A percentile compares a stretch with the other conserved stretches of the same genome.
These are phyloP conservation scores for Otus sunia DNA, from an alignment of 2,113 vertebrate genomes.

Conservation along the genomic window DNA sequence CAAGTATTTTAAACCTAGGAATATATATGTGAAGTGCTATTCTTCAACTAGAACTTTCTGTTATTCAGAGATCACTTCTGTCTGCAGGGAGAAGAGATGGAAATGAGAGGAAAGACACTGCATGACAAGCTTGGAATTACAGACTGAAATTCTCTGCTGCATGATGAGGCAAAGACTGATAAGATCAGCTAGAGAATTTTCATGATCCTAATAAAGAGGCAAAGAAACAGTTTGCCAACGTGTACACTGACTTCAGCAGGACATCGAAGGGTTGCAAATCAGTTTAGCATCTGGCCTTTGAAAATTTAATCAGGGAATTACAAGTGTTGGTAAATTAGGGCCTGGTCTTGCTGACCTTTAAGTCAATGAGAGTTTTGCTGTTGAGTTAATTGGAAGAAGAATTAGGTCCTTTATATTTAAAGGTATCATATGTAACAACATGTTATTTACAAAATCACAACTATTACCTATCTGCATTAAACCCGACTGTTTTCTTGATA, in stretches of 20 bases:
- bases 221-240: not conserved
- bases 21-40: not conserved
- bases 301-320: conserved; percentile 22
- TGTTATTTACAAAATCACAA: not conserved
- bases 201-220: not conserved
- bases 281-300: not conserved
- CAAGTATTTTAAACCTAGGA: not conserved
- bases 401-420: not conserved
- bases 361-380: not conserved
- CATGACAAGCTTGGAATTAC: not conserved
- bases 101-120: not conserved
- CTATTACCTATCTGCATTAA: not conserved
- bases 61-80: not conserved
- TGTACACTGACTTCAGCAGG: not conserved
- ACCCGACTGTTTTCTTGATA: not conserved
- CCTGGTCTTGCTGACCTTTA: not conserved
- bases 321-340: conserved; percentile 5
- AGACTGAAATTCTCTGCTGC: not conserved
- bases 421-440: not conserved
- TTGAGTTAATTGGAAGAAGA: not conserved
- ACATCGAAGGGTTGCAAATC: conserved; percentile 9
- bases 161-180: not conserved
- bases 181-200: not conserved
- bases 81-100: not conserved
- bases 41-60: not conserved